Evolutionary conservation across 2,113 vertebrate genomes (phyloP).

Genomic region (Varanus komodoensis): DNA sequence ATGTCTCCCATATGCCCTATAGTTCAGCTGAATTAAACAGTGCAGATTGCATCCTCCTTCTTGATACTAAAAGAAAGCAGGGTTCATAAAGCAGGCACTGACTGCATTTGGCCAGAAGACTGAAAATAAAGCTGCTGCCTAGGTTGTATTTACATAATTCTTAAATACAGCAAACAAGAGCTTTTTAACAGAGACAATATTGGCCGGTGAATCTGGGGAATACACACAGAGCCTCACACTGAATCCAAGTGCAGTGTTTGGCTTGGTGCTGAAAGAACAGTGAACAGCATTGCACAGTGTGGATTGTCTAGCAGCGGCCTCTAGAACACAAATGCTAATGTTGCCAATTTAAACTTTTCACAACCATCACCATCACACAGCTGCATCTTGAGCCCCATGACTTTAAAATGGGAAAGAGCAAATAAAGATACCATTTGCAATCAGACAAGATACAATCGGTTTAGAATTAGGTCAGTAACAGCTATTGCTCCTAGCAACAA

Average conservation of each 20-base stretch:
- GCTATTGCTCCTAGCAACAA: not conserved
- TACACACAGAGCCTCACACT: not conserved
- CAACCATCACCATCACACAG: not conserved
- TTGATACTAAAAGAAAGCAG: rapidly evolving
- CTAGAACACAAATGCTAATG: constrained; percentile 42
- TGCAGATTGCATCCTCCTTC: not conserved
- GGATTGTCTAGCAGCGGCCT: not conserved
- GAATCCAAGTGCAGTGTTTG: constrained; percentile 16
- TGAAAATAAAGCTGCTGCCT: constrained; percentile 32
- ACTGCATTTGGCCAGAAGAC: not conserved
- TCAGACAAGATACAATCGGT: constrained; percentile 9
- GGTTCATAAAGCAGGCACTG: not conserved
- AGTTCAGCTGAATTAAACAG: not conserved
- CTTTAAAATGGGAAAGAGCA: not conserved
- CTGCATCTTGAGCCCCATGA: constrained; percentile 2
- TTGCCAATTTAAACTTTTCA: constrained; percentile 12
- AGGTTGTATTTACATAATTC: constrained; percentile 13
- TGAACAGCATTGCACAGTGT: constrained; percentile 39
- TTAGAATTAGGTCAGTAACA: constrained; percentile 13
- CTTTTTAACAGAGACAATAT: constrained; percentile 2
- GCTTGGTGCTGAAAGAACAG: constrained; percentile 10
- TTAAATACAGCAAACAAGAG: not conserved
- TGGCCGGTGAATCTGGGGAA: not conserved
- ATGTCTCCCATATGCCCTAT: constrained; percentile 32
- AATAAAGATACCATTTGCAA: constrained; percentile 1